Evolutionary conservation across 2,797 vertebrate genomes (phyloP).

Genomic region (Alca torda): DNA sequence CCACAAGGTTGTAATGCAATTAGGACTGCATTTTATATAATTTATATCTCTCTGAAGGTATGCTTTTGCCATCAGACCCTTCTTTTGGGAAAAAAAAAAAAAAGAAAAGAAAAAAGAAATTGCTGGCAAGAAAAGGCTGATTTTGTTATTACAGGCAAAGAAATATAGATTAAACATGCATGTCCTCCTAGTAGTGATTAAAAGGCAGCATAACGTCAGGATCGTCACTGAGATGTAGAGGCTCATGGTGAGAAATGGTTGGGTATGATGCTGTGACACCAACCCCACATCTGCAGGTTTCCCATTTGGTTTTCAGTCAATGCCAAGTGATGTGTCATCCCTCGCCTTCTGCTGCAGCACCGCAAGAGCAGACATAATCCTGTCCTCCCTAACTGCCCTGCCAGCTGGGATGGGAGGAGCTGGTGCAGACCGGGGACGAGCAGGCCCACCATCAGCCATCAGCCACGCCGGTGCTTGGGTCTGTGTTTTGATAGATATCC

Average conservation of each 20-base stretch:
- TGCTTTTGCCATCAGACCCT: background rate
- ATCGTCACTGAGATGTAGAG: background rate
- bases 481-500: background rate
- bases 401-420: background rate
- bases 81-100: background rate
- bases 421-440: background rate
- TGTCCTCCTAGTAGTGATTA: background rate
- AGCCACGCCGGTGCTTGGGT: fast-evolving
- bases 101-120: fast-evolving
- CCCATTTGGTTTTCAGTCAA: background rate
- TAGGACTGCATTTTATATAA: slow-evolving; percentile 6
- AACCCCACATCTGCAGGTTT: slow-evolving; percentile 32
- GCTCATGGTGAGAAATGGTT: background rate
- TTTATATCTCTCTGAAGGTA: slow-evolving; percentile 28
- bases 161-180: background rate
- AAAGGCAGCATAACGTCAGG: background rate
- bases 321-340: slow-evolving; percentile 9
- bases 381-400: background rate
- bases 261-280: background rate
- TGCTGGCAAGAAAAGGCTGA: background rate
- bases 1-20: slow-evolving; percentile 32
- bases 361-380: background rate
- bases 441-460: background rate
- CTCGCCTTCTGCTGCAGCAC: background rate
- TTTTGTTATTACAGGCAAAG: background rate